Percentiles rank a stretch among this genome's conserved stretches.
Conservation (phyloP, 2,113 vertebrate genomes). For the Tinamus guttatus region DNA sequence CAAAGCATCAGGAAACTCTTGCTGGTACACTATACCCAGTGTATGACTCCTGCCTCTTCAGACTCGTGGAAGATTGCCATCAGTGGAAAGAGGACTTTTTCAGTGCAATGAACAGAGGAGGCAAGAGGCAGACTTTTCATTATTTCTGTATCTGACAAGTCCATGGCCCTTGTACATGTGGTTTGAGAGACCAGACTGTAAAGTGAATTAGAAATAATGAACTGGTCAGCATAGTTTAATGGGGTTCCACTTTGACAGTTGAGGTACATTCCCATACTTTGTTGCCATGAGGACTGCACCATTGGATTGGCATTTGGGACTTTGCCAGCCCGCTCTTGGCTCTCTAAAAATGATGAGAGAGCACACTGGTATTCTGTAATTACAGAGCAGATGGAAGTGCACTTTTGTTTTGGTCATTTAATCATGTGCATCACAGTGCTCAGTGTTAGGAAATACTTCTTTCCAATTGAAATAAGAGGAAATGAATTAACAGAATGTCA, state of each 20-base stretch:
- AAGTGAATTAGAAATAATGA: background rate
- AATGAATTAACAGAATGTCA: background rate
- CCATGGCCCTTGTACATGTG: background rate
- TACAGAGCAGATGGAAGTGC: background rate
- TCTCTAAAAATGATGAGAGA: background rate
- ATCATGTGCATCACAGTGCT: background rate
- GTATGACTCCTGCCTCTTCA: slow-evolving; percentile 18
- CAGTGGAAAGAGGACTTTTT: background rate
- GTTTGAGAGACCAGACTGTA: background rate
- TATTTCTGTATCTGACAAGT: slow-evolving; percentile 32
- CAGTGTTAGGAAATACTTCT: background rate
- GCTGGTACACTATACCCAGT: background rate
- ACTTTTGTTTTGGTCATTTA: background rate
- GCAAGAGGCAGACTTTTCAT: background rate
- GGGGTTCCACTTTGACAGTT: background rate
- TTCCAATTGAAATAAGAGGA: background rate
- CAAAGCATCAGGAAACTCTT: slow-evolving; percentile 35
- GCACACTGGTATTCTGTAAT: background rate
- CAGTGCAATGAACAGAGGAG: background rate
- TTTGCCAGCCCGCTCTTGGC: background rate
- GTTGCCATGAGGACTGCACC: background rate
- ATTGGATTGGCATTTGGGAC: background rate
- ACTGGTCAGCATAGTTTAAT: background rate
- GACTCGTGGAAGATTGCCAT: background rate
- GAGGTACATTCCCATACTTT: rapidly evolving